A percentile compares a stretch with the other conserved stretches of the same genome.
Evolutionary conservation across 2,797 vertebrate species (phyloP).

Genomic region (Enteromius unitaeniatus): DNA sequence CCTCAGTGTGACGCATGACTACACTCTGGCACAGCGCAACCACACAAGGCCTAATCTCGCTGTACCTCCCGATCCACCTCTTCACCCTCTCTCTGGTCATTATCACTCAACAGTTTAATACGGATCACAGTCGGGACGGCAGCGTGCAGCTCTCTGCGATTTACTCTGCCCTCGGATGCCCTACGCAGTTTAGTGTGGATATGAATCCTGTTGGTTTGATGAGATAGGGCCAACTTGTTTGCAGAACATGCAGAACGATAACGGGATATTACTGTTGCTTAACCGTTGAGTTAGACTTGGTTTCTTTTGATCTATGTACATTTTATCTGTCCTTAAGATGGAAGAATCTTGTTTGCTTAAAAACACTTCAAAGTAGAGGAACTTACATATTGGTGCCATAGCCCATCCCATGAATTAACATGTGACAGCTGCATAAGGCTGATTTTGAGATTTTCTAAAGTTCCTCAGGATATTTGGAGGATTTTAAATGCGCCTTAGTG

Average conservation of each 20-base stretch:
- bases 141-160: conserved; percentile 1
- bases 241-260: conserved; percentile 25
- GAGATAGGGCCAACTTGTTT: conserved; percentile 37
- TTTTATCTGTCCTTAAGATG: conserved; percentile 28
- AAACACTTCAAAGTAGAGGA: conserved; percentile 28
- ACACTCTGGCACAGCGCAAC: conserved; percentile 78
- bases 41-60: conserved; percentile 72
- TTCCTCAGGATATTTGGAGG: conserved; percentile 32
- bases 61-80: conserved; percentile 59
- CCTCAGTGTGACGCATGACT: conserved; percentile 81
- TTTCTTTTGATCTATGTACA: conserved; percentile 38
- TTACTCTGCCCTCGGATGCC: conserved; percentile 48
- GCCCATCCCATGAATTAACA: conserved; percentile 10
- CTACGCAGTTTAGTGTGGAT: conserved; percentile 33
- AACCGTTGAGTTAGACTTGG: not conserved
- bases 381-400: conserved; percentile 6
- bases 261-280: conserved; percentile 27
- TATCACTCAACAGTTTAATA: conserved; percentile 61
- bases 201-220: conserved; percentile 25
- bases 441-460: conserved; percentile 15
- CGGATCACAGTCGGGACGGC: conserved; percentile 34
- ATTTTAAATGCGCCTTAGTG: not conserved
- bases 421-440: conserved; percentile 33
- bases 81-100: conserved; percentile 60
- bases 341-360: conserved; percentile 22